Evolutionary conservation across 1,140 invertebrate species (phyloP).

Genomic region (Atta colombica): DNA sequence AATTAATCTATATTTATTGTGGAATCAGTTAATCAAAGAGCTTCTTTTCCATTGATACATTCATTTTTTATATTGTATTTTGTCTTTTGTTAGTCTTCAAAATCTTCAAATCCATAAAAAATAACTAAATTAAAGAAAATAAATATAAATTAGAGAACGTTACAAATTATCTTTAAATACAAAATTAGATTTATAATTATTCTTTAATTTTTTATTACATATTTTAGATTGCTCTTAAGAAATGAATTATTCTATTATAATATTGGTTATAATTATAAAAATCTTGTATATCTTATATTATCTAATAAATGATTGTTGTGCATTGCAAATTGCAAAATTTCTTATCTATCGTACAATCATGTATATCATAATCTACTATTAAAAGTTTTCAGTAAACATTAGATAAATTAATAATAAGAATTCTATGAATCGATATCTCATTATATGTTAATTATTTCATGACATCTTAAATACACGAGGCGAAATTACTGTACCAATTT

Average conservation of each 20-base stretch:
- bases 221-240: not conserved
- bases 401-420: not conserved
- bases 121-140: not conserved
- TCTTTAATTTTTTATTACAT: slow-evolving; percentile 6
- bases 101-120: not conserved
- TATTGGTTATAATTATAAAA: not conserved
- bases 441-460: not conserved
- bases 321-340: not conserved
- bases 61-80: not conserved
- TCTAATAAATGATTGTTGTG: not conserved
- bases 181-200: not conserved
- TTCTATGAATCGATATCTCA: not conserved
- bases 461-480: not conserved
- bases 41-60: not conserved
- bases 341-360: not conserved
- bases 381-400: slow-evolving; percentile 11
- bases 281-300: not conserved
- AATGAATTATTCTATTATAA: slow-evolving; percentile 4
- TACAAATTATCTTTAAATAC: not conserved
- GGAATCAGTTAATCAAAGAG: not conserved
- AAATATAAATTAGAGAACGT: not conserved
- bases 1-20: slow-evolving; percentile 7
- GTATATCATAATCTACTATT: not conserved
- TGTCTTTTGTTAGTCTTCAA: not conserved
- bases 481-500: not conserved